phyloP scores from a whole-genome alignment of 2,888 invertebrate genomes.

The Noctua janthe region DNA sequence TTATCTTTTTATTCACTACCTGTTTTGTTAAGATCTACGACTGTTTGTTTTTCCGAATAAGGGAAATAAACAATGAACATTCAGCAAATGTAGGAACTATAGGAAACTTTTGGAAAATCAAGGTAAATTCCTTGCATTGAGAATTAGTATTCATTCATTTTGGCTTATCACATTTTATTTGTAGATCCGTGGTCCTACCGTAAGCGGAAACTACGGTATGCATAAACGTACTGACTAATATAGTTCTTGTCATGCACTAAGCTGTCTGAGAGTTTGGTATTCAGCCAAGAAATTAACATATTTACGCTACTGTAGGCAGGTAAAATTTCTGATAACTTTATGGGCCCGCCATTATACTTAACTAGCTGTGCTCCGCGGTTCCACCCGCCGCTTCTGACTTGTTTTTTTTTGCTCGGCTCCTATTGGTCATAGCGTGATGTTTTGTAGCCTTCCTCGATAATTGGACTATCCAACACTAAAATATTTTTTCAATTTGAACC shows the following conservation, averaged over 20 bases:
- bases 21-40: not conserved
- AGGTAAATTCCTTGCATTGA: not conserved
- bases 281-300: slow-evolving; percentile 32
- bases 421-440: too few relatives aligned
- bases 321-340: not conserved
- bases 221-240: slow-evolving; percentile 16
- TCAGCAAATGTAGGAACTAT: not conserved
- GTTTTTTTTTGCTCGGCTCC: too few relatives aligned
- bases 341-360: not conserved
- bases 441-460: too few relatives aligned
- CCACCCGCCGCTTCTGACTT: too few relatives aligned
- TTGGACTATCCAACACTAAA: too few relatives aligned
- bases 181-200: slow-evolving; percentile 38
- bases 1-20: not conserved
- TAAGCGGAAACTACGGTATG: slow-evolving; percentile 42
- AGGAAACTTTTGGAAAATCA: slow-evolving; percentile 3
- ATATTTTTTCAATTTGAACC: too few relatives aligned
- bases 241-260: not conserved
- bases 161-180: slow-evolving; percentile 55
- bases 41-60: not conserved
- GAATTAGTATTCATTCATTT: slow-evolving; percentile 4
- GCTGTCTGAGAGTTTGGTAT: not conserved
- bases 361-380: too few relatives aligned
- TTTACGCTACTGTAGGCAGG: not conserved
- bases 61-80: not conserved